A percentile compares a stretch with the other conserved stretches of the same genome.
phyloP scores from a whole-genome alignment of 2,113 vertebrate genomes.

The Lampris megalopsis region DNA sequence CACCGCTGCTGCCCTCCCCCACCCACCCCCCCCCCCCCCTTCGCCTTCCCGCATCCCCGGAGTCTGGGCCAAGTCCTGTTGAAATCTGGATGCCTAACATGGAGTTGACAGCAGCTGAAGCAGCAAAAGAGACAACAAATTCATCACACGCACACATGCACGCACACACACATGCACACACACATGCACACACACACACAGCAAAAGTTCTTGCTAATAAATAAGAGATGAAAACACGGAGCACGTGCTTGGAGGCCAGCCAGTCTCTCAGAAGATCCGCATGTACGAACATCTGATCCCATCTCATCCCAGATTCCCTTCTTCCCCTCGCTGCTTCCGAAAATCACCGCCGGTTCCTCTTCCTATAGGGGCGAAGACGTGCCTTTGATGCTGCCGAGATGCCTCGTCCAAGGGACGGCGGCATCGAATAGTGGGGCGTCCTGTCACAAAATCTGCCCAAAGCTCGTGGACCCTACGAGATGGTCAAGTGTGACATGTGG shows the following conservation, averaged over 20 bases:
- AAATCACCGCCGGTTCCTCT: neutral
- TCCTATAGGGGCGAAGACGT: constrained; percentile 11
- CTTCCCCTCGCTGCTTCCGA: neutral
- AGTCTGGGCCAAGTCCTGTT: constrained; percentile 58
- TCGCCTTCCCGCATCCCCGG: constrained; percentile 45
- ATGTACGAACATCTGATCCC: constrained; percentile 48
- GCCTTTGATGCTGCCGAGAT: constrained; percentile 45
- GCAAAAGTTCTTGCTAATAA: constrained; percentile 55
- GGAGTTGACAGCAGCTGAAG: constrained; percentile 44
- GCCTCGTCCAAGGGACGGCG: neutral
- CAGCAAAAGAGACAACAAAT: constrained; percentile 44
- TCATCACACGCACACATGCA: constrained; percentile 31
- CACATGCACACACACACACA: constrained; percentile 44
- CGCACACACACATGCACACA: constrained; percentile 5
- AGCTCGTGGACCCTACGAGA: neutral
- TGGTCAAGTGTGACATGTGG: too few relatives aligned
- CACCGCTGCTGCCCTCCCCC: constrained; percentile 47
- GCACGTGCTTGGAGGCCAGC: constrained; percentile 11
- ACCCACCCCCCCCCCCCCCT: constrained; percentile 24
- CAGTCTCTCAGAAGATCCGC: constrained; percentile 45
- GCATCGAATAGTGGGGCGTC: neutral
- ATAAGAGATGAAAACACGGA: constrained; percentile 59
- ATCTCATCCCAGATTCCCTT: constrained; percentile 6
- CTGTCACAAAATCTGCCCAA: constrained; percentile 23
- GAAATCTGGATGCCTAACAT: constrained; percentile 55